Base-by-base conservation (phyloP, 2,888 invertebrate genomes). In the Agrenia bidenticulata region DNA sequence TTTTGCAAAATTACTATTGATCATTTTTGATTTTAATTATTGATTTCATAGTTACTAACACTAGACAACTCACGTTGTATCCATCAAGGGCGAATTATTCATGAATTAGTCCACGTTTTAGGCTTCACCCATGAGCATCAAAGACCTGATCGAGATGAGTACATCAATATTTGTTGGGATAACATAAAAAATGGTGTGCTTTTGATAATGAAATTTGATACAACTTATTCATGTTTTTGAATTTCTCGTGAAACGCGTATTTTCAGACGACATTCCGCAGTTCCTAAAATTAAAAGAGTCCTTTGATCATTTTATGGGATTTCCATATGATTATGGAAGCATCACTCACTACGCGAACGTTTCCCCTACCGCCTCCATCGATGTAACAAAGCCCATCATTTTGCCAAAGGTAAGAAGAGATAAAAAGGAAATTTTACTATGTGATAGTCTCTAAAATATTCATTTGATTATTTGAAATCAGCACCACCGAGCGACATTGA, bases 51-150 rank as follows among this genome's bases (percentile, higher is more conserved):
- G 66, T 15, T 37, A 4, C 55, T 70, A 55, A 63, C 54, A 24
- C 39, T 70, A 55, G 70, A 70, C 51, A 64, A 67, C 17, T 42
- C 57, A n/a, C 26, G 64, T 58, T 70, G 70, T 17, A 11, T 70
- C 11, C 64, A 61, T 15, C 66, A 69, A 26, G 76, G 75, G 7
- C 66, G 69, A 21, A 69, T 75, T 19, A 57, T 73, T 61, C 77
- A 77, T 54, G 77, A 77, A 49, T 64, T 77, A n/a, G 49, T 73
- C 17, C 77, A 77, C 45, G 58, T 73, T 0, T 51, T 76, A 15
- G 77, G 77, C 17, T 72, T 77, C 21, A 64, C 61, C 11, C 77
- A 77, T 27, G 76, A 77, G 54, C 77, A 77, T 45, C 72, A 74
- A 45, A 63, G 77, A 21, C 70, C 75, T 11, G 76, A 77, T 56